Evolutionary conservation across 2,797 vertebrate species (phyloP).

Genomic region (Rousettus madagascariensis): DNA sequence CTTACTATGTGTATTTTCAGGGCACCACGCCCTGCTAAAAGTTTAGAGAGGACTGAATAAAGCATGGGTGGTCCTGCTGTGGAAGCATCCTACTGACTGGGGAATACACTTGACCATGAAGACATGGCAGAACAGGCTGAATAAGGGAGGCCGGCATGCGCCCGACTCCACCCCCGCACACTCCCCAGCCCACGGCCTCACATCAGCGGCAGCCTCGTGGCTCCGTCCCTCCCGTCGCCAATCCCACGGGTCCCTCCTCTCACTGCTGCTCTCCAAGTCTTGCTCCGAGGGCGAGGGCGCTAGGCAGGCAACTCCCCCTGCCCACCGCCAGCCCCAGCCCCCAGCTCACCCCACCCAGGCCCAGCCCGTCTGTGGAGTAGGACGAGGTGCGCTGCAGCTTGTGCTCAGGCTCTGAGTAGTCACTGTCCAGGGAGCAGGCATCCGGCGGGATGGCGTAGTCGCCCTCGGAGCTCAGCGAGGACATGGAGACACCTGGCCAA

Average conservation of each 20-base stretch:
- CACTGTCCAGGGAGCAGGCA: constrained; percentile 94
- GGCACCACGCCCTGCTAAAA: neutral
- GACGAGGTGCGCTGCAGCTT: constrained; percentile 95
- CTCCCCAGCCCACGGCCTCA: fast-evolving
- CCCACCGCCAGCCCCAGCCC: neutral
- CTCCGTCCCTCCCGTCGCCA: too few species aligned
- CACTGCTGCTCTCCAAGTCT: neutral
- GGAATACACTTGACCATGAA: neutral
- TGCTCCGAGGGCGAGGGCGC: too few species aligned
- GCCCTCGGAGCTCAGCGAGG: constrained; percentile 95
- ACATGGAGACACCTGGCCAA: constrained; percentile 93
- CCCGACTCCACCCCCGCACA: neutral
- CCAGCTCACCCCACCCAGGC: constrained; percentile 86
- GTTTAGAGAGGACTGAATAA: neutral
- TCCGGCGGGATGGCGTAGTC: constrained; percentile 98
- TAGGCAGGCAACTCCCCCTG: neutral
- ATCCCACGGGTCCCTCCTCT: neutral
- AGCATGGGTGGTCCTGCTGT: neutral
- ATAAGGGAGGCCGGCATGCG: neutral
- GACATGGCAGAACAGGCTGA: neutral
- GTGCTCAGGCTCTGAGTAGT: constrained; percentile 96
- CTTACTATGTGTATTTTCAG: neutral
- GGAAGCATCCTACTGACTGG: neutral
- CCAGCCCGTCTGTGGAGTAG: constrained; percentile 90
- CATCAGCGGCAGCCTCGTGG: neutral